A percentile compares a stretch with the other conserved stretches of the same genome.
Evolutionary conservation across 2,113 vertebrate species (phyloP).

Genomic region (Microcebus ravelobensis): DNA sequence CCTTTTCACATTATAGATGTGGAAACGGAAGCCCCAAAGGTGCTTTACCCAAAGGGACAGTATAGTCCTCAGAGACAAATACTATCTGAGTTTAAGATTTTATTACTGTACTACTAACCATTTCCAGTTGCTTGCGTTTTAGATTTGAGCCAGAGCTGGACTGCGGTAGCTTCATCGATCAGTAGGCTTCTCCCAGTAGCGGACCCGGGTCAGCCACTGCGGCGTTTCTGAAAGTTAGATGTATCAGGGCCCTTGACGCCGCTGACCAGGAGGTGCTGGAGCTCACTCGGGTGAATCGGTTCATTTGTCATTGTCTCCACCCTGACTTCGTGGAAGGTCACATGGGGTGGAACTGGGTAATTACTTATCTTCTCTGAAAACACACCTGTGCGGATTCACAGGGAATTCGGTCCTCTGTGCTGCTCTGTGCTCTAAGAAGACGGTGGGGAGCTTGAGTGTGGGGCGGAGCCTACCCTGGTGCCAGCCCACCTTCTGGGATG

Average conservation of each 20-base stretch:
- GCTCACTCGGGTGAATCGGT: conserved; percentile 72
- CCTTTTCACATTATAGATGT: neutral
- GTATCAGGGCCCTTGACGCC: conserved; percentile 72
- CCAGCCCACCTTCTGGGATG: neutral
- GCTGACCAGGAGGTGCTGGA: conserved; percentile 66
- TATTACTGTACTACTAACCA: neutral
- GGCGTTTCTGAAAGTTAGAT: conserved; percentile 65
- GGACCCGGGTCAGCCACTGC: neutral
- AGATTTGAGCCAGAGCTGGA: neutral
- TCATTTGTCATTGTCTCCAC: conserved; percentile 75
- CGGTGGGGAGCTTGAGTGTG: neutral
- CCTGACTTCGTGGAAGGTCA: conserved; percentile 59
- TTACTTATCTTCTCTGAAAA: conserved; percentile 67
- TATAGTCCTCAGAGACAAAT: neutral
- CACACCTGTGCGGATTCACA: neutral
- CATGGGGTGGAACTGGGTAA: conserved; percentile 48
- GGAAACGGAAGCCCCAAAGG: neutral
- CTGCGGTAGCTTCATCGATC: conserved; percentile 56
- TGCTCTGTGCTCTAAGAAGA: neutral
- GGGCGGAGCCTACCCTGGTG: neutral
- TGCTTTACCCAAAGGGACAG: neutral
- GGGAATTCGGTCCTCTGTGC: neutral
- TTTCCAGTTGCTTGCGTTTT: neutral
- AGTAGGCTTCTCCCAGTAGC: conserved; percentile 10
- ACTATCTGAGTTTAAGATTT: neutral